A percentile compares a stretch with the other conserved stretches of the same genome.
These are phyloP conservation scores for Ginglymostoma cirratum DNA, from an alignment of 2,113 vertebrate species.

Conservation along the genomic window DNA sequence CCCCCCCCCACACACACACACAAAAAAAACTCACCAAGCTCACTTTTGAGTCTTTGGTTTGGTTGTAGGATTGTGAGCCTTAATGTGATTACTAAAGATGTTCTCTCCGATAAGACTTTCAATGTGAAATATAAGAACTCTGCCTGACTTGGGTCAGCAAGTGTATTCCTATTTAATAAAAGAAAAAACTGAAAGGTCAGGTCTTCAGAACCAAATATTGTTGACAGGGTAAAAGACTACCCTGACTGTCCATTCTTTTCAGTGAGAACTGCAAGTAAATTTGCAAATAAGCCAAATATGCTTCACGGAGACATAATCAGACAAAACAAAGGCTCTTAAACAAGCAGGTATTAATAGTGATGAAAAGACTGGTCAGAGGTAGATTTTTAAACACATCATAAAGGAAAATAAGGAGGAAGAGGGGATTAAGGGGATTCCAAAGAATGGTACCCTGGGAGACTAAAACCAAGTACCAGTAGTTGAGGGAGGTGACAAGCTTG, in stretches of 20 bases:
- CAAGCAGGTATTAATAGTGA: not conserved
- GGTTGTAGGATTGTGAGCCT: not conserved
- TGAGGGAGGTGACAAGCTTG: not conserved
- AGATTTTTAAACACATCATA: not conserved
- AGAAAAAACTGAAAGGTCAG: not conserved
- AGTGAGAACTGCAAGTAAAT: not conserved
- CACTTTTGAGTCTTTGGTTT: not conserved
- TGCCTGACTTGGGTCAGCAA: not conserved
- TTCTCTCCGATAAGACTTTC: not conserved
- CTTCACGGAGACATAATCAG: not conserved
- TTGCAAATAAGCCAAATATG: not conserved
- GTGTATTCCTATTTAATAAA: not conserved
- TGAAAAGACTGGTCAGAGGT: not conserved
- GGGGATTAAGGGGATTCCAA: not conserved
- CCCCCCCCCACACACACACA: too few species aligned
- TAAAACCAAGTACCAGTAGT: not conserved
- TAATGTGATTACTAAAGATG: not conserved
- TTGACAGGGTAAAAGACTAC: not conserved
- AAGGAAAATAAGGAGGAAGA: not conserved
- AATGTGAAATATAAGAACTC: not conserved
- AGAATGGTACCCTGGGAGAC: not conserved
- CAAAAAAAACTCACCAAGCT: not conserved
- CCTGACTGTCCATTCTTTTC: not conserved
- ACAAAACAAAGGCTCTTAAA: not conserved
- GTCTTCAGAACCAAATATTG: not conserved